Conservation (phyloP, 2,797 vertebrate species). For the Lithobates sylvaticus region DNA sequence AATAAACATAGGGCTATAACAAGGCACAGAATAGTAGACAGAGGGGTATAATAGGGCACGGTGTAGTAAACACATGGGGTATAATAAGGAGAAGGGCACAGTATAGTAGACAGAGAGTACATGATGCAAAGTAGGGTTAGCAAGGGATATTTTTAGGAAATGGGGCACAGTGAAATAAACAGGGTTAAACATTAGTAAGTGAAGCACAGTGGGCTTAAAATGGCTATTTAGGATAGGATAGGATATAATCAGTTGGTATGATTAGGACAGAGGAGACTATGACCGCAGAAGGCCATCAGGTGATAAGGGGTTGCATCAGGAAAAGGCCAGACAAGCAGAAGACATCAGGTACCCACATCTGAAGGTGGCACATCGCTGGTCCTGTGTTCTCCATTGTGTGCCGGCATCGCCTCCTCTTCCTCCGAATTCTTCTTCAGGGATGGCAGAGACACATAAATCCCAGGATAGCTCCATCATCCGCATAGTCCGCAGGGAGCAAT, state of each 20-base stretch:
- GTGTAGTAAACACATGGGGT: neutral
- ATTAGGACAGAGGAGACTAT: neutral
- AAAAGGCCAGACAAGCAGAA: neutral
- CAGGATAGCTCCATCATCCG: neutral
- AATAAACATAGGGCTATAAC: neutral
- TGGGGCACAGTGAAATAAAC: too few species aligned
- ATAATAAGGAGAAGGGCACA: too few species aligned
- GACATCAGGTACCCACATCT: neutral
- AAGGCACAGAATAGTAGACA: too few species aligned
- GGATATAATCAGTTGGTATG: neutral
- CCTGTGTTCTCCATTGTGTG: neutral
- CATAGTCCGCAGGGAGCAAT: neutral
- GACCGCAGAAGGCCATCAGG: neutral
- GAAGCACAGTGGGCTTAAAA: too few species aligned
- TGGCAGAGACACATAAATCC: conserved; percentile 22
- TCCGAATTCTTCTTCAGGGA: neutral
- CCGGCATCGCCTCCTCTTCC: neutral
- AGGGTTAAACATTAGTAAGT: too few species aligned
- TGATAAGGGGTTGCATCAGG: neutral
- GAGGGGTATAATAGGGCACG: neutral
- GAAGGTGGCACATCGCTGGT: neutral
- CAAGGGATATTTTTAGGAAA: too few species aligned
- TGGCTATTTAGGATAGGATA: too few species aligned
- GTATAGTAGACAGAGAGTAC: neutral
- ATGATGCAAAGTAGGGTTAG: neutral